Conservation (phyloP, 2,113 vertebrate species). For the Castor canadensis region DNA sequence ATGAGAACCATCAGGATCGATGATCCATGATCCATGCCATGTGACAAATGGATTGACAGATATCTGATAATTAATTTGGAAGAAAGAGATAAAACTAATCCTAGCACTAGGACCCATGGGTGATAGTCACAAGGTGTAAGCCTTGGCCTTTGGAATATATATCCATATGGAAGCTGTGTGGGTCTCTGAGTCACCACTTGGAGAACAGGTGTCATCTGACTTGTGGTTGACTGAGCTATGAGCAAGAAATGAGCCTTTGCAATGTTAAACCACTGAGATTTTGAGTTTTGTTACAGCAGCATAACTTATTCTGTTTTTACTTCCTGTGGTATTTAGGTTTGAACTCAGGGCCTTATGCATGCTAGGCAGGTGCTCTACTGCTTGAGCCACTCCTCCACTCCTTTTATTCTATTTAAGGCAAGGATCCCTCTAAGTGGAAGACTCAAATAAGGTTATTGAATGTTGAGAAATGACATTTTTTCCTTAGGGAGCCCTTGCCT, state of each 20-base stretch:
- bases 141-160: neutral
- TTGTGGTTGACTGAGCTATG: neutral
- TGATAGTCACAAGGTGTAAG: neutral
- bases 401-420: neutral
- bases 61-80: neutral
- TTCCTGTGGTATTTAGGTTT: too few species aligned
- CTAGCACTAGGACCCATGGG: neutral
- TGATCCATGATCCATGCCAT: neutral
- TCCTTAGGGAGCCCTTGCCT: neutral
- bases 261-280: too few species aligned
- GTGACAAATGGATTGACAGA: neutral
- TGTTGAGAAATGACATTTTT: conserved; percentile 15
- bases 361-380: too few species aligned
- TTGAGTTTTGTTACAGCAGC: neutral
- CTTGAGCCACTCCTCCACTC: too few species aligned
- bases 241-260: neutral
- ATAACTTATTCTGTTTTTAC: neutral
- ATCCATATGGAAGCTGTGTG: neutral
- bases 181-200: neutral
- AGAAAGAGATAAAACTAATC: neutral
- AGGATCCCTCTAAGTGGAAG: neutral
- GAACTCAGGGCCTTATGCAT: too few species aligned
- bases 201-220: neutral
- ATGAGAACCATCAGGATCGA: neutral
- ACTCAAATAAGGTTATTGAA: neutral